Evolutionary conservation across 2,888 invertebrate species (phyloP).

Genomic region (Suillia variegata): DNA sequence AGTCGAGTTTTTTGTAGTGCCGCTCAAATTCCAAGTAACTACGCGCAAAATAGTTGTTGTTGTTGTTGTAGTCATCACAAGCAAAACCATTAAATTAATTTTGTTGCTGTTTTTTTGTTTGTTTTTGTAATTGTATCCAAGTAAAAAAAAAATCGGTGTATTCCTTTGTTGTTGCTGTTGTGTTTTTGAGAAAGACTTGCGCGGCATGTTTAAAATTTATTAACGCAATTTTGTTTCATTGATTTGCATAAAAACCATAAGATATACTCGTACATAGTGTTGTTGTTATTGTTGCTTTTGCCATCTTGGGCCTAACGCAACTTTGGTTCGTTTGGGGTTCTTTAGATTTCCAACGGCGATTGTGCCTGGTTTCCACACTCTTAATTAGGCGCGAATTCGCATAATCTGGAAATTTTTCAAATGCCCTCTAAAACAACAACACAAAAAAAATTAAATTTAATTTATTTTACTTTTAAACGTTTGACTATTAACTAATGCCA

Average conservation of each 20-base stretch:
- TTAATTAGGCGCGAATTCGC: no score
- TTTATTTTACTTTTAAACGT: no score
- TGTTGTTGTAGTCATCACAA: neutral
- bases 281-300: neutral
- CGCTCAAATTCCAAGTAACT: constrained; percentile 16
- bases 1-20: constrained; percentile 1
- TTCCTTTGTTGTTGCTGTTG: neutral
- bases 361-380: neutral
- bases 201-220: constrained; percentile 22
- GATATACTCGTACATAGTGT: neutral
- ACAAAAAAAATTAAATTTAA: no score
- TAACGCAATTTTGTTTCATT: constrained; percentile 24
- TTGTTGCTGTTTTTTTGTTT: neutral
- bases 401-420: no score
- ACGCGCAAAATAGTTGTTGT: constrained; percentile 1
- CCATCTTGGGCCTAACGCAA: neutral
- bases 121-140: no score
- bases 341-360: neutral
- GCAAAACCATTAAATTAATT: neutral
- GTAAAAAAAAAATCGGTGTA: no score
- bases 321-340: neutral
- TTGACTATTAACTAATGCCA: no score
- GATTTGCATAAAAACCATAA: constrained; percentile 24
- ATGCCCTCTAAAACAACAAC: no score
- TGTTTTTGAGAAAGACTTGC: neutral